Conservation (phyloP, 2,797 vertebrate genomes). For the Prionace glauca region DNA sequence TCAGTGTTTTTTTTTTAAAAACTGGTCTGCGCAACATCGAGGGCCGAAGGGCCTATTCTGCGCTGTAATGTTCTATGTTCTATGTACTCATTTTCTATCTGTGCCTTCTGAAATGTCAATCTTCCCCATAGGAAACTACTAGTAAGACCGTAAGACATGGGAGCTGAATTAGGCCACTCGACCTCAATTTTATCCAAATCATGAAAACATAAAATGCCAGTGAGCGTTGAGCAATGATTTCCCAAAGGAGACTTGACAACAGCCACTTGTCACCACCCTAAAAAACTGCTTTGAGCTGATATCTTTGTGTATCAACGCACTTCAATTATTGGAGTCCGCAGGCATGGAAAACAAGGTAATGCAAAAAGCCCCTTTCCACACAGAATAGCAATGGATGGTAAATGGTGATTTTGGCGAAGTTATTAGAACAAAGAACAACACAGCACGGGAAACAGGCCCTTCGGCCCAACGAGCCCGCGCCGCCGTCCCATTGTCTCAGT, state of each 20-base stretch:
- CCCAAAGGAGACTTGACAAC: not conserved
- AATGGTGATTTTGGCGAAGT: constrained; percentile 40
- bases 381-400: not conserved
- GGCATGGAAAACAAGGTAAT: not conserved
- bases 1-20: no score
- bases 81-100: not conserved
- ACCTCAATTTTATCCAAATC: not conserved
- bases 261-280: not conserved
- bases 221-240: not conserved
- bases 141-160: no score
- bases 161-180: no score
- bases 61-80: no score
- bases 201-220: not conserved
- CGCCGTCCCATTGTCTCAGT: no score
- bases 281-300: not conserved
- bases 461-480: no score
- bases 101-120: not conserved
- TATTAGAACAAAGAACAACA: no score
- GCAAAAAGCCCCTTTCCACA: not conserved
- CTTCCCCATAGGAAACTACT: not conserved
- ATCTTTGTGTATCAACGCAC: not conserved
- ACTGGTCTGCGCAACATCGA: no score
- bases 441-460: no score
- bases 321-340: not conserved
- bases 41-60: no score